These are phyloP conservation scores for Clarias magur DNA, from an alignment of 2,113 vertebrate genomes.

Conservation along the genomic window DNA sequence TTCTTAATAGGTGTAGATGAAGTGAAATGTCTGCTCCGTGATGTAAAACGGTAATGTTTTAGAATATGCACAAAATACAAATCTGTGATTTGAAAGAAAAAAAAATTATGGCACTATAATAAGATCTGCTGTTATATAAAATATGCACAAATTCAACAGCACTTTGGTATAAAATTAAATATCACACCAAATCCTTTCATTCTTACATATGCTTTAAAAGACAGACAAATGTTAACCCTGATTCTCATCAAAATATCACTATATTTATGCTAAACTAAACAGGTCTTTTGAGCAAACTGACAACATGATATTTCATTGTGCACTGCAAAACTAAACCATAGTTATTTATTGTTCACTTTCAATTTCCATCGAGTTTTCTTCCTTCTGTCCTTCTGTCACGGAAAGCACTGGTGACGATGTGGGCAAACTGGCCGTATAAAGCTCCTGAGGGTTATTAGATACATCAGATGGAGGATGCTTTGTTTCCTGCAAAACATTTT, in stretches of 20 bases:
- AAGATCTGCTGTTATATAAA: neutral
- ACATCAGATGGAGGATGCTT: slow-evolving; percentile 23
- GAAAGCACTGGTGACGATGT: slow-evolving; percentile 26
- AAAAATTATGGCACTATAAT: neutral
- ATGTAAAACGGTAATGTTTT: neutral
- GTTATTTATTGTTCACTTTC: neutral
- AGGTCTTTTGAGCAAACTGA: neutral
- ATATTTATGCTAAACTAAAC: neutral
- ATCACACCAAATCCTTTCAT: neutral
- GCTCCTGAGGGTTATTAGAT: neutral
- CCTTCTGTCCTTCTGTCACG: slow-evolving; percentile 49
- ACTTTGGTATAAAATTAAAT: slow-evolving; percentile 14
- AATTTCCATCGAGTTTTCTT: slow-evolving; percentile 56
- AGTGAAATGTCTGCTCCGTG: neutral
- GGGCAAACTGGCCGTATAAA: slow-evolving; percentile 33
- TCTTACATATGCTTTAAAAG: neutral
- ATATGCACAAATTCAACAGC: neutral
- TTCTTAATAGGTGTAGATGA: neutral
- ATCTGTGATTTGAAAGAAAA: neutral
- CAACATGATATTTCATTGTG: neutral
- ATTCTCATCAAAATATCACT: neutral
- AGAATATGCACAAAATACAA: neutral
- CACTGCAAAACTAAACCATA: neutral
- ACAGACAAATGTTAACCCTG: neutral
- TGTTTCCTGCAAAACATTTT: slow-evolving; percentile 41